Conservation (phyloP, 2,113 vertebrate species). For the Sebastes fasciatus region DNA sequence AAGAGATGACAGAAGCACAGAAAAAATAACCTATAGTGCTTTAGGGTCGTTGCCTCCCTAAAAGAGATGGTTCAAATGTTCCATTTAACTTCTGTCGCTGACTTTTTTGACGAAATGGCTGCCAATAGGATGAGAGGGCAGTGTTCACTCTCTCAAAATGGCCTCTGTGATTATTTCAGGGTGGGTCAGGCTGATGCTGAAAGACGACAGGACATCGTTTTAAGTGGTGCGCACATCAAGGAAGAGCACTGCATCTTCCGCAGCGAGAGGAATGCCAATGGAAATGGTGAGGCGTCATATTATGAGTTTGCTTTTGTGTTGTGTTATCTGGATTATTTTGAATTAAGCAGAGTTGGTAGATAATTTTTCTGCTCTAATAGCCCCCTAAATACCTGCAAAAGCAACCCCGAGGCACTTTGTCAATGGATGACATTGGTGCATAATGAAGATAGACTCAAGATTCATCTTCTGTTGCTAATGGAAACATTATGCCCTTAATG, state of each 20-base stretch:
- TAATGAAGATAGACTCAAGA: neutral
- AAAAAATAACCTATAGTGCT: slow-evolving; percentile 18
- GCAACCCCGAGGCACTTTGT: neutral
- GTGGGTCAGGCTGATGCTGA: slow-evolving; percentile 96
- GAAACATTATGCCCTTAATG: neutral
- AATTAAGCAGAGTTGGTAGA: neutral
- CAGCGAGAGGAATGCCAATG: slow-evolving; percentile 91
- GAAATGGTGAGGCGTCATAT: slow-evolving; percentile 87
- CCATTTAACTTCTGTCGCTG: slow-evolving; percentile 1
- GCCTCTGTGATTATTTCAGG: slow-evolving; percentile 80
- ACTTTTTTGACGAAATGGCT: slow-evolving; percentile 39
- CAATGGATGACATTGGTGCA: neutral
- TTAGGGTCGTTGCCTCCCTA: slow-evolving; percentile 5
- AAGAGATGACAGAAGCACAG: slow-evolving; percentile 13
- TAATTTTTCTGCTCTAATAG: neutral
- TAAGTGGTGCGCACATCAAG: slow-evolving; percentile 97
- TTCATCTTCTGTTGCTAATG: slow-evolving; percentile 9
- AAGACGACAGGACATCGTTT: slow-evolving; percentile 95
- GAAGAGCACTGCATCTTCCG: slow-evolving; percentile 98
- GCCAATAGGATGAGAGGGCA: slow-evolving; percentile 6
- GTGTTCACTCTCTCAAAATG: slow-evolving; percentile 51
- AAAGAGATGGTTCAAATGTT: slow-evolving; percentile 10
- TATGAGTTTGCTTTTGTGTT: neutral
- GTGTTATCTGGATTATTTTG: neutral
- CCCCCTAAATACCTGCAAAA: neutral